phyloP scores from a whole-genome alignment of 2,888 invertebrate genomes.

The Caenorhabditis sulstoni region DNA sequence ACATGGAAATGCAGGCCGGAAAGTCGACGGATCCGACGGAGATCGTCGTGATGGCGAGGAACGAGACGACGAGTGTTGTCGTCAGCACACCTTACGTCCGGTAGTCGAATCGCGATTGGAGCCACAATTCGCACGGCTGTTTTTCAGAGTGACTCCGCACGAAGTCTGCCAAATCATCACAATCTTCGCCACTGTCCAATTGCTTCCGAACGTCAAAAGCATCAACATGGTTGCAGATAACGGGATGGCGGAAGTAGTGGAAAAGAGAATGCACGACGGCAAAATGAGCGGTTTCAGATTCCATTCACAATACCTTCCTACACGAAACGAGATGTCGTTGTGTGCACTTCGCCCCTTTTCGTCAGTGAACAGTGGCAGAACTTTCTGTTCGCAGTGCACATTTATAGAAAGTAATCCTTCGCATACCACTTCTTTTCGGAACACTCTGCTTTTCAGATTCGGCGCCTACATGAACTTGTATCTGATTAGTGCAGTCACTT shows the following conservation, averaged over 20 bases:
- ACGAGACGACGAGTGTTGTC: conserved; percentile 32
- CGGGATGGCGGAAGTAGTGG: conserved; percentile 37
- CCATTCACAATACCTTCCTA: conserved; percentile 53
- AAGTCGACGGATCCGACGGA: conserved; percentile 27
- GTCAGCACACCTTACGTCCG: conserved; percentile 40
- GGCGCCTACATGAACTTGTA: conserved; percentile 66
- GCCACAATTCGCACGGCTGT: neutral
- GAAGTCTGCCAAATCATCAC: conserved; percentile 61
- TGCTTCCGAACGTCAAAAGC: conserved; percentile 49
- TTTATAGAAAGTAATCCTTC: conserved; percentile 58
- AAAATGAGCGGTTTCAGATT: conserved; percentile 59
- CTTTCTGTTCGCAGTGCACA: conserved; percentile 66
- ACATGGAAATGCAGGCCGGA: conserved; percentile 29
- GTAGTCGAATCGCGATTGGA: neutral
- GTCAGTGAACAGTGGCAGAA: conserved; percentile 69
- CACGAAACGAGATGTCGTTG: conserved; percentile 54
- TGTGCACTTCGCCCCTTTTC: conserved; percentile 67
- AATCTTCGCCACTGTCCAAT: conserved; percentile 52
- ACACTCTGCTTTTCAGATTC: conserved; percentile 49
- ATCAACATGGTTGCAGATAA: conserved; percentile 51
- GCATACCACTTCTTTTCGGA: neutral
- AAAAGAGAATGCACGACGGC: no score
- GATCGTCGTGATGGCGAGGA: conserved; percentile 34
- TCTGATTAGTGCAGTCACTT: conserved; percentile 61
- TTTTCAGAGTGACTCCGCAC: conserved; percentile 63